A percentile compares a stretch with the other conserved stretches of the same genome.
Conservation (phyloP, 2,113 vertebrate species). For the Dolichotis patagonum region DNA sequence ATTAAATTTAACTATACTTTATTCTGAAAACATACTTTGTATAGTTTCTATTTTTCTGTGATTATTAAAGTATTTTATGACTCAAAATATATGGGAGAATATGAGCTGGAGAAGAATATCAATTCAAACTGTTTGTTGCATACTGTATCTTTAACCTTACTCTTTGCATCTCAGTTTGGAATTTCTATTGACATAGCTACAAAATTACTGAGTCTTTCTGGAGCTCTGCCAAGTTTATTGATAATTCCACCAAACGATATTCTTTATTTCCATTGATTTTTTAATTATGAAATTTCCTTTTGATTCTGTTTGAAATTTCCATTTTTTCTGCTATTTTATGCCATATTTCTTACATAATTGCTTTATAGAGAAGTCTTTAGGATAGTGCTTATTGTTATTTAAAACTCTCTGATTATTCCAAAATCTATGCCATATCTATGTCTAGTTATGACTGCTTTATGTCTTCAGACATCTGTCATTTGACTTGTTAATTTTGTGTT, state of each 20-base stretch:
- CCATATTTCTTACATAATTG: neutral
- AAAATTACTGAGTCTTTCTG: neutral
- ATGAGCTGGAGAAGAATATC: neutral
- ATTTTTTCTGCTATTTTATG: neutral
- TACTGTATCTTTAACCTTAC: neutral
- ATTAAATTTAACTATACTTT: neutral
- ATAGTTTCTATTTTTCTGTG: neutral
- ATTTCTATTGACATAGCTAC: neutral
- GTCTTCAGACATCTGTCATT: neutral
- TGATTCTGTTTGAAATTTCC: neutral
- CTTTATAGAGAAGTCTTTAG: neutral
- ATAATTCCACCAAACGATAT: neutral
- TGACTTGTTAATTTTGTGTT: neutral
- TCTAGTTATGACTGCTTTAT: neutral
- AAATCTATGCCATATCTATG: neutral
- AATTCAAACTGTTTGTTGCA: neutral
- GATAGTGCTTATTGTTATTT: neutral
- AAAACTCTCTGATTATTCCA: neutral
- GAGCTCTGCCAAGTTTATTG: neutral
- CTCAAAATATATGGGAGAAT: neutral
- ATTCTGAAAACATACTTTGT: neutral
- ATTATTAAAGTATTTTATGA: neutral
- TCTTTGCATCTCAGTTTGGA: neutral
- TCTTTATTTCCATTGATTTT: neutral
- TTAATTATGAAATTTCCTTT: neutral